Base-by-base conservation (phyloP, 2,113 vertebrate genomes). In the Cricetomys ansorgei region DNA sequence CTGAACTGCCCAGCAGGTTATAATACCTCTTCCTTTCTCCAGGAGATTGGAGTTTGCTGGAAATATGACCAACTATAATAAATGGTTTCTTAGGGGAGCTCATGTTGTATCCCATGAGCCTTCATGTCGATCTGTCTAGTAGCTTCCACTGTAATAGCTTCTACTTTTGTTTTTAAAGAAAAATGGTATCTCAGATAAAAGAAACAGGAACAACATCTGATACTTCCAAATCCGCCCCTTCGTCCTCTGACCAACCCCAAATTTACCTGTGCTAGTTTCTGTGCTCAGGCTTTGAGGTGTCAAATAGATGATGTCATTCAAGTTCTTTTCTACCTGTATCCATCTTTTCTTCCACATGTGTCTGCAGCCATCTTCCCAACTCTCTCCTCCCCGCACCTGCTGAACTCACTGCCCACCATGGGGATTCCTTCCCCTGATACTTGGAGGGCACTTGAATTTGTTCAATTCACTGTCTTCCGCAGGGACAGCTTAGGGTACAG, bases 61-160 rank as follows among this genome's bases (percentile, higher is more conserved):
- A 97, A 97, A 77, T 31, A 77, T 62, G 94, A 97, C 76, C 87
- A 92, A 55, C 94, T 93, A 55, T 75, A 96, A 70, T 67, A 96
- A 62, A 94, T 75, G 43, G 15, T 57, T 27, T 81, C 73, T 70
- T 80, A 62, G 65, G 43, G 94, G 69, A 57, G 37, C 37, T 88
- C n/a, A 50, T n/a, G 85, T 17, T 7, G 88, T 59, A 27, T 59
- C 48, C 92, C 57, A 55, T 89, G 80, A 83, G 92, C 72, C 34
- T 96, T 89, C 55, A 55, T 16, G 89, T 79, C 67, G 65, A 62
- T 69, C 37, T 64, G 70, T 48, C 8, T 57, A 88, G 40, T 34
- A 50, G 76, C 23, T 94, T 93, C 67, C 80, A 37, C 77, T 81
- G 65, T 17, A 43, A 83, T 70, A 69, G 23, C 1, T n/a, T 65